Evolutionary conservation across 2,113 vertebrate species (phyloP).

Genomic region (Tenebrosternarchus preto): DNA sequence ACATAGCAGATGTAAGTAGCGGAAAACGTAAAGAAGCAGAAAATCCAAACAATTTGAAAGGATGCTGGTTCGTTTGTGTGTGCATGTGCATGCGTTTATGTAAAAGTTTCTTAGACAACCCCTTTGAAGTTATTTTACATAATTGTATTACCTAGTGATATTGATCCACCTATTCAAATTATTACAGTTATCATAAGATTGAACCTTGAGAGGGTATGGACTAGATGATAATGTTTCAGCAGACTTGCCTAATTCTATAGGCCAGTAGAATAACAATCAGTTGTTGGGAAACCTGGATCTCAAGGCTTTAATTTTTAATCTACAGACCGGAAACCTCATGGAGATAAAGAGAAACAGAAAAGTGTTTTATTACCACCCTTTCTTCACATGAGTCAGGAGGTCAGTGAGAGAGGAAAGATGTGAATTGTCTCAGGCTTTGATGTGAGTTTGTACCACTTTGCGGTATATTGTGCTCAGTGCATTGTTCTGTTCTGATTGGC

Average conservation of each 20-base stretch:
- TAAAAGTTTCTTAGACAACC: neutral
- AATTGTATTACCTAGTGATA: constrained; percentile 26
- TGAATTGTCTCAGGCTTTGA: constrained; percentile 14
- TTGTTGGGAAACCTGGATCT: neutral
- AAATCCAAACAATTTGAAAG: neutral
- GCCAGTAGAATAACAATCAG: neutral
- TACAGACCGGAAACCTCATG: constrained; percentile 20
- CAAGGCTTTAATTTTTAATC: neutral
- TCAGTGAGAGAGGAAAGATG: constrained; percentile 18
- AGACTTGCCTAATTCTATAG: neutral
- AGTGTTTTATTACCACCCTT: neutral
- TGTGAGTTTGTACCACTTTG: constrained; percentile 2
- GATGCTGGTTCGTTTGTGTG: neutral
- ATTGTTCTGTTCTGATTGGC: constrained; percentile 20
- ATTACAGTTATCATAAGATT: neutral
- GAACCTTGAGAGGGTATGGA: neutral
- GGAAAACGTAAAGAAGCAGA: neutral
- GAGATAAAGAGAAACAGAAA: neutral
- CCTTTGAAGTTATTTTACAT: constrained; percentile 12
- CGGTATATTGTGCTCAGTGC: constrained; percentile 6
- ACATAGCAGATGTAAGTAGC: constrained; percentile 18
- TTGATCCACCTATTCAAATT: constrained; percentile 21
- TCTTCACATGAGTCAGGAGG: constrained; percentile 21
- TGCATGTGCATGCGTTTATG: neutral
- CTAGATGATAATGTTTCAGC: neutral